Evolutionary conservation across 1,140 invertebrate genomes (phyloP).

Genomic region (Rhagoletis zephyria): DNA sequence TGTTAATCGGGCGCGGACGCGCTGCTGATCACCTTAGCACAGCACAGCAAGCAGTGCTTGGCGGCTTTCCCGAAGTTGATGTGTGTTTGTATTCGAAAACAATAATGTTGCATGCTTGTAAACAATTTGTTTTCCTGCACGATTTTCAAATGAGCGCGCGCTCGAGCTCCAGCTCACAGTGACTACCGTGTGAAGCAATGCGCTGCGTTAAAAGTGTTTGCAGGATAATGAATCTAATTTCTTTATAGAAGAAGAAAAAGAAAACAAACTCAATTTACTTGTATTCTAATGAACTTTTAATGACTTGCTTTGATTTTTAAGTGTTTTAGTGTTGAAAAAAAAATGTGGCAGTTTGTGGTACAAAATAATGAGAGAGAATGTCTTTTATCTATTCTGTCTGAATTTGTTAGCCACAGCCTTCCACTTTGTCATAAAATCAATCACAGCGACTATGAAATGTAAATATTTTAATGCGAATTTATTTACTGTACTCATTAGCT

Average conservation of each 20-base stretch:
- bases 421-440: background rate
- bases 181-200: constrained; percentile 22
- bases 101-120: constrained; percentile 41
- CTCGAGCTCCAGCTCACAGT: background rate
- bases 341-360: background rate
- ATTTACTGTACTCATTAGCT: background rate
- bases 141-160: background rate
- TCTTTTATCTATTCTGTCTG: background rate
- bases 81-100: background rate
- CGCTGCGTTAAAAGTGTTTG: background rate
- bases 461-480: background rate
- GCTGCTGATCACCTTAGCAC: background rate
- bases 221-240: constrained; percentile 22
- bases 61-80: background rate
- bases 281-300: constrained; percentile 41
- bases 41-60: background rate
- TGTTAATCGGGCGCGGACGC: background rate
- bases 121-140: constrained; percentile 43
- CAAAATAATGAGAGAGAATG: background rate
- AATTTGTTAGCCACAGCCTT: background rate
- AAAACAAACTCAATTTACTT: background rate
- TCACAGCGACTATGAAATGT: background rate
- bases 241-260: background rate
- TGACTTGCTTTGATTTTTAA: constrained; percentile 27
- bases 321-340: background rate